These are phyloP conservation scores for Danio choprae DNA, from an alignment of 2,797 vertebrate genomes.

Conservation along the genomic window DNA sequence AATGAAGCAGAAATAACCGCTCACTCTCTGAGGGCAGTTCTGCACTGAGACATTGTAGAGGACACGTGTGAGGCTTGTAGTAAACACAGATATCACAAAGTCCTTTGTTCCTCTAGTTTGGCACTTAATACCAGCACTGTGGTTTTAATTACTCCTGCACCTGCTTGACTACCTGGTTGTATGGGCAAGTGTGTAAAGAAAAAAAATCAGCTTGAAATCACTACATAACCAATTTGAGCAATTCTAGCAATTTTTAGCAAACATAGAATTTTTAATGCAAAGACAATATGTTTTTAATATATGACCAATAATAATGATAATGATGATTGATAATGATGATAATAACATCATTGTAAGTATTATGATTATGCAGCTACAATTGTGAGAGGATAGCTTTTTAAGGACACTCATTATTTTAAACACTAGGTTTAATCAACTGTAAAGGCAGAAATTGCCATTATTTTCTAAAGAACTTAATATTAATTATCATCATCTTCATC, in stretches of 20 bases:
- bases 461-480: too few relatives aligned
- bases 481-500: too few relatives aligned
- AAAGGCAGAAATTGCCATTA: too few relatives aligned
- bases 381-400: too few relatives aligned
- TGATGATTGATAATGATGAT: too few relatives aligned
- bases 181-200: neutral
- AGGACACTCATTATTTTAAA: too few relatives aligned
- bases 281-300: slow-evolving; percentile 17
- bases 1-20: neutral
- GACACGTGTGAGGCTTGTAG: slow-evolving; percentile 3
- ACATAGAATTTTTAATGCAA: slow-evolving; percentile 36
- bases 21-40: neutral
- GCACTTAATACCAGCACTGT: slow-evolving; percentile 24
- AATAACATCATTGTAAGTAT: too few relatives aligned
- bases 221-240: slow-evolving; percentile 8
- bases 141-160: slow-evolving; percentile 55
- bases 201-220: slow-evolving; percentile 42
- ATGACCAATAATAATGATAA: neutral
- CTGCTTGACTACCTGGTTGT: slow-evolving; percentile 13
- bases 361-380: too few relatives aligned
- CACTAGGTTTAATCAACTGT: too few relatives aligned
- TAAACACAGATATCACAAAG: slow-evolving; percentile 51
- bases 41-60: neutral
- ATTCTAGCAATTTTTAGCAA: too few relatives aligned
- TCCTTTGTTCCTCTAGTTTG: slow-evolving; percentile 30